Base-by-base conservation (phyloP, 2,797 vertebrate species). In the Macropodus opercularis region DNA sequence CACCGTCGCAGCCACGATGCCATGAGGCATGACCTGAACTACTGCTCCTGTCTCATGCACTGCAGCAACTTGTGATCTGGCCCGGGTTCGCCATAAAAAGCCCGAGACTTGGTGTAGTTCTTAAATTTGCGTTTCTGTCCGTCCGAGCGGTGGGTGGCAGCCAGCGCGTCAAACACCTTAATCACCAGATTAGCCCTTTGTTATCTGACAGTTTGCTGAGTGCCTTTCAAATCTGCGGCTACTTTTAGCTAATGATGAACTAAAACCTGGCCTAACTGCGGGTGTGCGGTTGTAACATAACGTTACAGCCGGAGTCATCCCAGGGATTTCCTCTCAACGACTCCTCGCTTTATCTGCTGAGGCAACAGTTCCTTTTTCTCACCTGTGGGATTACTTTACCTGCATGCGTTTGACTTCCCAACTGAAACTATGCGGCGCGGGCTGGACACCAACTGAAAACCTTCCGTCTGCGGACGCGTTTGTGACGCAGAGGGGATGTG, bases 241-340 rank as follows among this genome's bases (percentile, higher is more conserved):
- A 53, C 70, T 77, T 77, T 60, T 53, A 41, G 47, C 59, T 81
- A 83, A 86, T 56, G 56, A 52, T 41, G 66, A 27, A 61, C 53
- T 75, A 67, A 82, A 54, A 29, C 50, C 39, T n/a, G 3, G 42
- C 50, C 71, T 66, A 86, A 81, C 75, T 62, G 81, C 82, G 80
- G 76, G 80, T 77, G 80, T 63, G 78, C 13, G 81, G 63, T 48
- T 4, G 1, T 26, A 62, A 75, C 74, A 69, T 84, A 80, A 47
- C 63, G 80, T 66, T 60, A 69, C 81, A 65, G 10, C 46, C 52
- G 8, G 55, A 14, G 69, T 81, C 77, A 85, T 87, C 79, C 81
- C 69, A 29, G 83, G 84, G 84, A 86, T 88, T 90, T 89, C 88
- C 87, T 85, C 74, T 61, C 70, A 79, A 81, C 75, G 70, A 86